Base-by-base conservation (phyloP, 2,888 invertebrate species). In the Cosmopolites sordidus region DNA sequence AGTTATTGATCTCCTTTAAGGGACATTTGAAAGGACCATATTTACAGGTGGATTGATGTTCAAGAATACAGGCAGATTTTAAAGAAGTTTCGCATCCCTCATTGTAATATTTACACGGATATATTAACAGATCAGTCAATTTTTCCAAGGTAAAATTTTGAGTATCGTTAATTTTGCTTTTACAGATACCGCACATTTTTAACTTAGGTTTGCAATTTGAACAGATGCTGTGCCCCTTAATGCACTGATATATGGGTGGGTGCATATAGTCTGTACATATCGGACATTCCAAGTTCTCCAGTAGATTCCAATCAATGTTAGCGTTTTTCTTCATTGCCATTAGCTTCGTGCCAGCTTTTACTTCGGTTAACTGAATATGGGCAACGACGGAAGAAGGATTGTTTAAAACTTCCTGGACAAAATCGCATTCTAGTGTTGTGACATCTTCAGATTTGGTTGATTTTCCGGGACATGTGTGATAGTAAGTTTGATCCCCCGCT, bases 151-250 rank as follows among this genome's bases (percentile, higher is more conserved):
- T 47, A 51, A 66, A 68, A 48, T 72, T 72, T 45, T 66, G 64
- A 2, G 67, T 68, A n/a, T 65, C 58, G 43, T 53, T 44, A 8
- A 65, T 62, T 5, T 62, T 55, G 8, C 43, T 12, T 50, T 59
- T 62, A 51, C 73, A 73, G 2, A 63, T 48, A 2, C 69, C 69
- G 54, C 72, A 71, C 27, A 60, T 33, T 0, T 30, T 44, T 0
- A 66, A 22, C 15, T 47, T 22, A 1, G 41, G 30, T 48, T 62
- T 62, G 51, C 64, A 64, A 1, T 1, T 5, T 1, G 43, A 43
- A 48, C 73, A 73, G 42, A 72, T 64, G 53, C 69, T 70, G 57
- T 72, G 72, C 2, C 73, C 72, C 2, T 58, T 59, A 1, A 58
- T 42, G 56, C 73, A 73, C 50, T 70, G 69, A 43, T 54, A 65